phyloP scores from a whole-genome alignment of 2,113 vertebrate genomes.

The Panurus biarmicus region DNA sequence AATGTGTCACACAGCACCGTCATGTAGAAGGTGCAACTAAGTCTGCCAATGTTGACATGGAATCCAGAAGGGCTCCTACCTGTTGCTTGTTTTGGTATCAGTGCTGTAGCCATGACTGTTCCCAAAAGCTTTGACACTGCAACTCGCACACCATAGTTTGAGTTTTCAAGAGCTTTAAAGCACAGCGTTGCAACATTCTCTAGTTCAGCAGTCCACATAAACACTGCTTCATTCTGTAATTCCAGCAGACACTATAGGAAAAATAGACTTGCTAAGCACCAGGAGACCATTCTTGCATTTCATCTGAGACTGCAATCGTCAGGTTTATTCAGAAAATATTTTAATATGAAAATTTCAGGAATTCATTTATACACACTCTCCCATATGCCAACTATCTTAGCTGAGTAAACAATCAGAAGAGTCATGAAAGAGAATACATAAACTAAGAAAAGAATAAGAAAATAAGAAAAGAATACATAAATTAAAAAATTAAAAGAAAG shows the following conservation, averaged over 20 bases:
- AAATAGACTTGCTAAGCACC: background rate
- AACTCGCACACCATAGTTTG: slow-evolving; percentile 94
- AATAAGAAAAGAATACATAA: no score
- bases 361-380: background rate
- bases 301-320: background rate
- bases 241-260: slow-evolving; percentile 85
- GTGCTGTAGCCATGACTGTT: slow-evolving; percentile 92
- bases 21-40: background rate
- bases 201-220: slow-evolving; percentile 98
- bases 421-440: background rate
- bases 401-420: background rate
- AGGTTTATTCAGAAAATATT: background rate
- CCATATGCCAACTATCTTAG: background rate
- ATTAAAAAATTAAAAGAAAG: background rate
- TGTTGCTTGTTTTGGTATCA: slow-evolving; percentile 96
- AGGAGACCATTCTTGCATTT: background rate
- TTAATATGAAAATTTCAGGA: background rate
- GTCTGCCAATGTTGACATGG: background rate
- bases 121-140: slow-evolving; percentile 94
- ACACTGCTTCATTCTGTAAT: slow-evolving; percentile 96
- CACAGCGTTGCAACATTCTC: slow-evolving; percentile 94
- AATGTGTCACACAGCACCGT: accelerated
- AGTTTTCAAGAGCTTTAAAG: slow-evolving; percentile 95
- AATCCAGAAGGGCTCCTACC: slow-evolving; percentile 64
- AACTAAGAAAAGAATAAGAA: no score